Base-by-base conservation (phyloP, 1,140 invertebrate species). In the Drosophila pectinifera region DNA sequence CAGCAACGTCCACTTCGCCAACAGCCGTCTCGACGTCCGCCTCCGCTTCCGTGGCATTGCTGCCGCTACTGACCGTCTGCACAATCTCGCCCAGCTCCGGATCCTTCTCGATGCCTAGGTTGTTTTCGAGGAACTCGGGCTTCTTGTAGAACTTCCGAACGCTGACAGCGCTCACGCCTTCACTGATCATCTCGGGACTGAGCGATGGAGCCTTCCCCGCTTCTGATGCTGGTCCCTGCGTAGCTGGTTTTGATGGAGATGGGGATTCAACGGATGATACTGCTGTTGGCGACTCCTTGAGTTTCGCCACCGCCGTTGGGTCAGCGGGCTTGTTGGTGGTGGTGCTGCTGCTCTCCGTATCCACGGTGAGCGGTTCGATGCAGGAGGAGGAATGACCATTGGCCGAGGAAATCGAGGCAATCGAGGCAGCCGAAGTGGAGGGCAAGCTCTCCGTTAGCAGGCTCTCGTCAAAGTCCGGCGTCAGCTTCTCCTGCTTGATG, bases 71-170 rank as follows among this genome's bases (percentile, higher is more conserved):
- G 4, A 70, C 90, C 18, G 83, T 86, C 55, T 92, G 91, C 8
- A 92, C 91, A 58, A 92, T 92, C 49, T 92, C 92, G 13, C 91
- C 91, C 14, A 92, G 56, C 59, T 92, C 91, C 1, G 92, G 92
- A 67, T 92, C 92, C 54, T 92, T 78, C 48, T 92, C 92, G 28
- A 92, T 92, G 26, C 92, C 92, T 55, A 92, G 56, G 73, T 92
- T 92, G 72, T 92, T 92, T 54, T 91, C 91, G 10, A 92, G 59
- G n/a, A 92, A 92, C 48, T 92, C 88, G 2, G 92, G 91, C 51
- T 91, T 92, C 48, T 92, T 91, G 46, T 92, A 92, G 39, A 92
- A 92, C 57, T 92, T 88, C 1, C 90, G 84, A 3, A 92, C 91
- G 42, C 91, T 91, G 5, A 91, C 90, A 18, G 75, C 86, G 38